A percentile compares a stretch with the other conserved stretches of the same genome.
Evolutionary conservation across 2,888 invertebrate species (phyloP).

Genomic region (Leucozona laternaria): DNA sequence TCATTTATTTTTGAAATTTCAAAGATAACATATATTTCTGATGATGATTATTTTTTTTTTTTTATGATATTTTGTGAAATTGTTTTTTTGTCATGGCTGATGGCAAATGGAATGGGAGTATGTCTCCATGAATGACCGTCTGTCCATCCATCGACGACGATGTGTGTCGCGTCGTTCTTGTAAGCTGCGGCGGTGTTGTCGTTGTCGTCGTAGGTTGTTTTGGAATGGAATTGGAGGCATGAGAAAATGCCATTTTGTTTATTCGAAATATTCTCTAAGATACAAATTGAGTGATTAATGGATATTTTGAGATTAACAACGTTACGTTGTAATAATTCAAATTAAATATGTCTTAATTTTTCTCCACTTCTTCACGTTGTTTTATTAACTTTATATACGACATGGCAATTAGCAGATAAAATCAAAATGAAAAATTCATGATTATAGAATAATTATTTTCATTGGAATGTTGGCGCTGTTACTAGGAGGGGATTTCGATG

Average conservation of each 20-base stretch:
- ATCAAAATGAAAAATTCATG: neutral
- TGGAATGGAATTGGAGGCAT: conserved; percentile 5
- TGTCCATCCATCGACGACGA: neutral
- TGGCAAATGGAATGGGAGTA: neutral
- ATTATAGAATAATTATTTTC: conserved; percentile 24
- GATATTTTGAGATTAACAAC: conserved; percentile 53
- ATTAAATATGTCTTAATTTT: conserved; percentile 32
- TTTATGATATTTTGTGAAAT: conserved; percentile 2
- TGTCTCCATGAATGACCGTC: conserved; percentile 34
- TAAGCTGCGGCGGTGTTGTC: no score
- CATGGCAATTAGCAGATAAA: neutral
- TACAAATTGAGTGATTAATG: conserved; percentile 65
- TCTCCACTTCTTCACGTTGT: conserved; percentile 1
- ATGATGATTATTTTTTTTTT: neutral
- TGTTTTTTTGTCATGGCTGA: conserved; percentile 30
- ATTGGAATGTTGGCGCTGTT: conserved; percentile 33
- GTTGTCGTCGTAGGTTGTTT: neutral
- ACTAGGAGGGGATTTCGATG: neutral
- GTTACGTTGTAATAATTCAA: conserved; percentile 57
- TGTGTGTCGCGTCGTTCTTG: no score
- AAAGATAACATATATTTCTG: conserved; percentile 1
- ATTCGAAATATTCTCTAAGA: conserved; percentile 34
- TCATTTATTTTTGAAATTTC: conserved; percentile 49
- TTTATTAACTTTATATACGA: conserved; percentile 16
- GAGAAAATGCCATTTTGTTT: conserved; percentile 6